These are phyloP conservation scores for Archips crataeganus DNA, from an alignment of 2,888 invertebrate genomes.

Conservation along the genomic window DNA sequence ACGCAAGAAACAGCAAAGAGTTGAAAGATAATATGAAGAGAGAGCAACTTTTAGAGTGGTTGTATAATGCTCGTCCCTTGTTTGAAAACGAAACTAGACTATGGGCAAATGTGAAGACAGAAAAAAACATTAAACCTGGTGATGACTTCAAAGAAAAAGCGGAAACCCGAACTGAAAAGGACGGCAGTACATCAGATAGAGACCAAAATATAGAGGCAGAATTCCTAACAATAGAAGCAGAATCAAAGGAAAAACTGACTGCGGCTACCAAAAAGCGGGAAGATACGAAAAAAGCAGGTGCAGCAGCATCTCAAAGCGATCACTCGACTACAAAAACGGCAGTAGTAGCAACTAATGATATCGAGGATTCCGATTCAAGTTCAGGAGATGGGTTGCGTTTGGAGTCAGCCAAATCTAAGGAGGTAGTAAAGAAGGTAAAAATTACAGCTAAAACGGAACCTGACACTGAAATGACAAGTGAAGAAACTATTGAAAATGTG, in stretches of 20 bases:
- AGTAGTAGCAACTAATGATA: neutral
- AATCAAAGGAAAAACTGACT: neutral
- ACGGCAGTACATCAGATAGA: neutral
- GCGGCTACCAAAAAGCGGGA: neutral
- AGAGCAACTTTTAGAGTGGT: neutral
- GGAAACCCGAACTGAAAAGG: neutral
- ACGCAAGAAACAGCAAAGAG: neutral
- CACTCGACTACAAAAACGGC: neutral
- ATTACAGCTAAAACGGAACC: neutral
- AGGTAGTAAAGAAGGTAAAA: neutral
- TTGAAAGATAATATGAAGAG: neutral
- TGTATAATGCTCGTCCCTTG: neutral
- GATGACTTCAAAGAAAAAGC: neutral
- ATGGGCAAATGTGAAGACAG: neutral
- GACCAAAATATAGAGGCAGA: neutral
- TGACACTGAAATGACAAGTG: neutral
- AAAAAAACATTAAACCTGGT: neutral
- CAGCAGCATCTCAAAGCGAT: neutral
- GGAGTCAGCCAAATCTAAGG: neutral
- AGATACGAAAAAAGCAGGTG: neutral
- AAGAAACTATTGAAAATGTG: neutral
- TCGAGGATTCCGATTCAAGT: neutral
- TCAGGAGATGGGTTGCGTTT: neutral
- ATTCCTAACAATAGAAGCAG: neutral
- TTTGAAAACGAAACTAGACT: neutral